These are phyloP conservation scores for Myotis lucifugus DNA, from an alignment of 2,113 vertebrate species.

Conservation along the genomic window DNA sequence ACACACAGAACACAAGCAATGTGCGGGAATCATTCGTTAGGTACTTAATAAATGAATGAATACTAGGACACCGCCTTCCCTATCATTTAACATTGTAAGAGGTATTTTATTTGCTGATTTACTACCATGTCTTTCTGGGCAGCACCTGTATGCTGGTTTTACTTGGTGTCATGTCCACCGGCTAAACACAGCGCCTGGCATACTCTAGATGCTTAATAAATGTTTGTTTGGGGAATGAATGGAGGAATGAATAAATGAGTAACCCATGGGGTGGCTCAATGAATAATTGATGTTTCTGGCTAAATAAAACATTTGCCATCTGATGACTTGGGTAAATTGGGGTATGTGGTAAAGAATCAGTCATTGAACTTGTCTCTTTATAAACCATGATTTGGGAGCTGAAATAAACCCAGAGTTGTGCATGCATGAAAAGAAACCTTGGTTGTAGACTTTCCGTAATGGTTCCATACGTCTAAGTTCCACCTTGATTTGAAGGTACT, in stretches of 20 bases:
- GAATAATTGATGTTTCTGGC: constrained; percentile 66
- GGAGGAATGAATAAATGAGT: constrained; percentile 20
- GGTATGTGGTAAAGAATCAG: constrained; percentile 41
- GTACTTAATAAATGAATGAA: neutral
- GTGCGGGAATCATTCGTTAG: neutral
- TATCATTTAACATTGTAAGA: neutral
- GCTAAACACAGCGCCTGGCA: neutral
- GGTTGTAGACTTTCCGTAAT: neutral
- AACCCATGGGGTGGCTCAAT: neutral
- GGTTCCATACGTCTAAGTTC: neutral
- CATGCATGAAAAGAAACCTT: neutral
- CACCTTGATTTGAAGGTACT: neutral
- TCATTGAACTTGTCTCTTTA: constrained; percentile 47
- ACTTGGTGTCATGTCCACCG: neutral
- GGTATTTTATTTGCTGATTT: neutral
- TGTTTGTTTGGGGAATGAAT: constrained; percentile 51
- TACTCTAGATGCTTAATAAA: neutral
- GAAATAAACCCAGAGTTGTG: neutral
- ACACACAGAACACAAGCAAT: neutral
- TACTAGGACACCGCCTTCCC: neutral
- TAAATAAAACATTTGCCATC: constrained; percentile 79
- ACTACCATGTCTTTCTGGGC: neutral
- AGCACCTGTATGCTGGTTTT: neutral
- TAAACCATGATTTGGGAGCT: constrained; percentile 8
- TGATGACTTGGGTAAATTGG: constrained; percentile 69